These are phyloP conservation scores for Hesperia comma DNA, from an alignment of 2,888 invertebrate species.

Conservation along the genomic window DNA sequence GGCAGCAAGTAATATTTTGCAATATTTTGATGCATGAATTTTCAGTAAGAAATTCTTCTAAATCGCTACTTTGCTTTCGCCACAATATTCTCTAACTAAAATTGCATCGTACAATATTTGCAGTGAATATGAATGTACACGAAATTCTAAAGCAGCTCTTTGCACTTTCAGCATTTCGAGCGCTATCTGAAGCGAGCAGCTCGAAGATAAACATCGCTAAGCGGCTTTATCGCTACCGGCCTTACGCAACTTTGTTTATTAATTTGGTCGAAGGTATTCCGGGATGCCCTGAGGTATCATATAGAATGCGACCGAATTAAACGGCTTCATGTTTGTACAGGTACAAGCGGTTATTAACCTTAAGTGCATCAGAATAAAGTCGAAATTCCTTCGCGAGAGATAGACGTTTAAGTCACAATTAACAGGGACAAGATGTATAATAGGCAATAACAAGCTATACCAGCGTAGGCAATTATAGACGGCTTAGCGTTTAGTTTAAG, in stretches of 20 bases:
- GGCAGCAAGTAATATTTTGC: slow-evolving; percentile 17
- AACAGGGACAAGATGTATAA: slow-evolving; percentile 15
- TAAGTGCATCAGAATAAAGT: background rate
- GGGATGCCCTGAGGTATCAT: slow-evolving; percentile 31
- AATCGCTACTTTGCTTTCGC: slow-evolving; percentile 19
- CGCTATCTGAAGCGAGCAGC: slow-evolving; percentile 20
- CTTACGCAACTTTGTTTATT: slow-evolving; percentile 35
- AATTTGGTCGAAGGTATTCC: slow-evolving; percentile 30
- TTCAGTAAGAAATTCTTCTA: slow-evolving; percentile 24
- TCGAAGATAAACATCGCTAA: slow-evolving; percentile 31
- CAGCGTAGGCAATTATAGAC: slow-evolving; percentile 31
- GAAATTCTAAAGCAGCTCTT: slow-evolving; percentile 15
- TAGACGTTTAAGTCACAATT: background rate
- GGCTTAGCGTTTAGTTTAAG: slow-evolving; percentile 37
- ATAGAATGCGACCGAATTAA: background rate
- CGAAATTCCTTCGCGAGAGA: background rate
- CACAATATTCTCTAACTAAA: slow-evolving; percentile 33
- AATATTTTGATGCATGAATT: slow-evolving; percentile 25
- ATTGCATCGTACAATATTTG: slow-evolving; percentile 28
- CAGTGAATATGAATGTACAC: slow-evolving; percentile 23
- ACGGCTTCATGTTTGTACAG: background rate
- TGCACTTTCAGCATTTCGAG: slow-evolving; percentile 11
- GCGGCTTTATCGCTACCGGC: slow-evolving; percentile 15
- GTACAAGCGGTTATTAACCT: background rate
- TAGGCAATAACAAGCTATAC: slow-evolving; percentile 30